A percentile compares a stretch with the other conserved stretches of the same genome.
Evolutionary conservation across 2,888 invertebrate species (phyloP).

Genomic region (Nomada flava): DNA sequence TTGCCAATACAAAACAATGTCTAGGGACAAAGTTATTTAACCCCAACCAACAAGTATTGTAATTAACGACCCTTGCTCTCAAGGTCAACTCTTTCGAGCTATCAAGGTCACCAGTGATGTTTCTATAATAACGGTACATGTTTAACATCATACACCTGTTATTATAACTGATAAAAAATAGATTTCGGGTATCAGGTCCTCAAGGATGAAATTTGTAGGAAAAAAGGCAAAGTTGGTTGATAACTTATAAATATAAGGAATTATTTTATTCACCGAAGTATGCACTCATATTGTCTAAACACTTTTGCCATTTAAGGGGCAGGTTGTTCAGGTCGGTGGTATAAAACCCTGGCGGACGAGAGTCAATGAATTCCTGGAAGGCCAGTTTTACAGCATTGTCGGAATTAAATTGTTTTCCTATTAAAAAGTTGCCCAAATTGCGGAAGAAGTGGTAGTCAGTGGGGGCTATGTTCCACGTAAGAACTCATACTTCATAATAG

Average conservation of each 20-base stretch:
- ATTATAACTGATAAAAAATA: not conserved
- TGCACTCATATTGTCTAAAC: slow-evolving; percentile 21
- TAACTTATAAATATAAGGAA: not conserved
- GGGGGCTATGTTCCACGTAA: not conserved
- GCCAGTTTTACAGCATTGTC: slow-evolving; percentile 7
- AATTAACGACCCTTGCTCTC: no score
- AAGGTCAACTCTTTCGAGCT: no score
- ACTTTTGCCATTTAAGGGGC: slow-evolving; percentile 24
- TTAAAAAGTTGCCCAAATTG: slow-evolving; percentile 10
- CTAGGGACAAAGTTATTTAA: not conserved
- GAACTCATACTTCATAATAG: slow-evolving; percentile 6
- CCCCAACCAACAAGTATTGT: no score
- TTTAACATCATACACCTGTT: not conserved
- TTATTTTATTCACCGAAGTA: slow-evolving; percentile 7
- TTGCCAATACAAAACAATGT: no score
- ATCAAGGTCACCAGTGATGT: no score
- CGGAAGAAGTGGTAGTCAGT: no score
- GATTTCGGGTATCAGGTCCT: not conserved
- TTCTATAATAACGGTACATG: no score
- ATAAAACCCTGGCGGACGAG: slow-evolving; percentile 7
- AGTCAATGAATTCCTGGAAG: slow-evolving; percentile 15
- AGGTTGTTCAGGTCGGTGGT: slow-evolving; percentile 6
- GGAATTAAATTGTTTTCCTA: slow-evolving; percentile 10
- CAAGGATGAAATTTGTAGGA: not conserved
- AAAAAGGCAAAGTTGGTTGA: not conserved